Conservation (phyloP, 2,797 vertebrate species). For the Anomalospiza imberbis region DNA sequence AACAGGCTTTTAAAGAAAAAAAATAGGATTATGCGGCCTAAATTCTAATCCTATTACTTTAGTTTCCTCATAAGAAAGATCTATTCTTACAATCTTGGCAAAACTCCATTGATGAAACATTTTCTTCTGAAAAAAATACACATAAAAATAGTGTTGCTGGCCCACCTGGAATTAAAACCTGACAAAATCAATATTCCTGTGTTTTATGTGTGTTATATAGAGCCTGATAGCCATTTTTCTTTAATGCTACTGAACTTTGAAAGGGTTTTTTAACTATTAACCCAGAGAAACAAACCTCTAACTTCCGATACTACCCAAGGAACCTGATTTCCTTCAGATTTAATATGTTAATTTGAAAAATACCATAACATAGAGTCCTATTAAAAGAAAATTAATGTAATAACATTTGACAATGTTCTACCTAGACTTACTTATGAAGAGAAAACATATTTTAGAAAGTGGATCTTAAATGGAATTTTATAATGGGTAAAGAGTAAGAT, state of each 20-base stretch:
- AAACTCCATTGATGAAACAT: slow-evolving; percentile 12
- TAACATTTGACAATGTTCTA: not conserved
- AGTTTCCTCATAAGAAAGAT: not conserved
- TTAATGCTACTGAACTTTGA: not conserved
- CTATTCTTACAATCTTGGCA: not conserved
- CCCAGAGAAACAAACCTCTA: not conserved
- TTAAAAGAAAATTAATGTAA: not conserved
- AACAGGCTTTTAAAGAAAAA: not conserved
- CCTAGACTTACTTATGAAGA: not conserved
- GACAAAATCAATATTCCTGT: slow-evolving; percentile 4
- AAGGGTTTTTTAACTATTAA: not conserved
- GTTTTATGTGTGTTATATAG: not conserved
- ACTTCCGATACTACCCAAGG: not conserved
- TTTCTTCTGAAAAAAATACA: not conserved
- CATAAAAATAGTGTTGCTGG: slow-evolving; percentile 12
- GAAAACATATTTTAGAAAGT: not conserved
- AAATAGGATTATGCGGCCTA: not conserved
- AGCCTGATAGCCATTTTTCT: not conserved
- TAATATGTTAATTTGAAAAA: not conserved
- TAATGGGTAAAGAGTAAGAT: not conserved
- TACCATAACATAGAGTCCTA: not conserved
- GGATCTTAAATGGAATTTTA: not conserved
- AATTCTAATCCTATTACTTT: slow-evolving; percentile 21
- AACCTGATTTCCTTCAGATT: not conserved
- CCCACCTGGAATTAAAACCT: not conserved